A percentile compares a stretch with the other conserved stretches of the same genome.
These are phyloP conservation scores for Tylochromis polylepis DNA, from an alignment of 2,113 vertebrate species.

Conservation along the genomic window DNA sequence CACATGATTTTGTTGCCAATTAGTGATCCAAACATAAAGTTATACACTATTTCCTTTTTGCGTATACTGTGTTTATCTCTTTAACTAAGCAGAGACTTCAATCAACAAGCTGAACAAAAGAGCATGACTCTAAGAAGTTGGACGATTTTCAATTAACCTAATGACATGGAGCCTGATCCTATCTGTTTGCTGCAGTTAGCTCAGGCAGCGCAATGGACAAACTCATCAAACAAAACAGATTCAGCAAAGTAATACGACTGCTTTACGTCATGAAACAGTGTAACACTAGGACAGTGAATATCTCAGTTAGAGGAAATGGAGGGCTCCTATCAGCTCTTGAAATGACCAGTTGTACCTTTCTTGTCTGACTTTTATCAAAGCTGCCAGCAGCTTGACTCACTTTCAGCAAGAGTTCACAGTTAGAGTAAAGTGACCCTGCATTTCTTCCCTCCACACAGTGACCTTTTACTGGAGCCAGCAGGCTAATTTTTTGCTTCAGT, in stretches of 20 bases:
- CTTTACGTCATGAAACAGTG: neutral
- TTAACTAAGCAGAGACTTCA: slow-evolving; percentile 4
- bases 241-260: neutral
- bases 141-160: slow-evolving; percentile 44
- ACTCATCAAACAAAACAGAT: neutral
- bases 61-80: neutral
- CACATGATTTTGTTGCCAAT: neutral
- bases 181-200: slow-evolving; percentile 8
- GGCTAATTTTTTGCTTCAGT: slow-evolving; percentile 83
- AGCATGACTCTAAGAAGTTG: neutral
- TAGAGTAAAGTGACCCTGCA: slow-evolving; percentile 64
- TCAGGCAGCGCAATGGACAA: neutral
- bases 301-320: neutral
- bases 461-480: slow-evolving; percentile 74
- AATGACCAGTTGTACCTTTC: slow-evolving; percentile 1
- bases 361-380: slow-evolving; percentile 7
- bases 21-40: neutral
- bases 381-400: slow-evolving; percentile 31
- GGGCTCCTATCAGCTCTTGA: neutral
- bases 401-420: slow-evolving; percentile 30
- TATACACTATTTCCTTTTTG: neutral
- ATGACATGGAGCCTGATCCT: neutral
- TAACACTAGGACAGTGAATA: neutral
- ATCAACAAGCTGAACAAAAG: slow-evolving; percentile 11
- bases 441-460: slow-evolving; percentile 61